These are phyloP conservation scores for Busseola fusca DNA, from an alignment of 2,888 invertebrate genomes.

Conservation along the genomic window DNA sequence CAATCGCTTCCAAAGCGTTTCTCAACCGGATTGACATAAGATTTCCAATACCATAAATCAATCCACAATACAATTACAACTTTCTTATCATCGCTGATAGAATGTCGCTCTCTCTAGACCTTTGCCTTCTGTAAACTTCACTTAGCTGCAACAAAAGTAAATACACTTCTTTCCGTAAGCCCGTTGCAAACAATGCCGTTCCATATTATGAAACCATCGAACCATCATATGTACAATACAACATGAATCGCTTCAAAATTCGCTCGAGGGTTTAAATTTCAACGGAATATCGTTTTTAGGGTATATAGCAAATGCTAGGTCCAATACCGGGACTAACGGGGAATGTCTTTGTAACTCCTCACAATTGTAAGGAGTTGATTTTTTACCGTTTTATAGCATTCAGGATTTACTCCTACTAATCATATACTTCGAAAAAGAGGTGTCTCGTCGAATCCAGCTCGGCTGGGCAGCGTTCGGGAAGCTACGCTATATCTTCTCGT, in stretches of 20 bases:
- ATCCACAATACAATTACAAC: not conserved
- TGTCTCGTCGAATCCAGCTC: too few relatives aligned
- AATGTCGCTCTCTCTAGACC: not conserved
- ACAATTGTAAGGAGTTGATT: too few relatives aligned
- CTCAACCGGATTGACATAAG: not conserved
- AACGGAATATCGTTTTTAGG: not conserved
- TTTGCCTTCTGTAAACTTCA: not conserved
- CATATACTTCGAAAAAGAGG: too few relatives aligned
- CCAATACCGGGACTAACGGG: too few relatives aligned
- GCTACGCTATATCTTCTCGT: too few relatives aligned
- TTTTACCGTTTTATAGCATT: not conserved
- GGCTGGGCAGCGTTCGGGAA: too few relatives aligned
- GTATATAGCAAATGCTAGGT: too few relatives aligned
- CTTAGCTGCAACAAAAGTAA: not conserved
- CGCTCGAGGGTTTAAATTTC: not conserved
- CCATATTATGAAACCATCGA: not conserved
- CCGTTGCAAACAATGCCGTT: not conserved
- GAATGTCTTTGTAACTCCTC: too few relatives aligned
- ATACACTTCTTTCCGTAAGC: not conserved
- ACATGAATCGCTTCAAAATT: not conserved
- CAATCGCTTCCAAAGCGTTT: not conserved
- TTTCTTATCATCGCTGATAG: not conserved
- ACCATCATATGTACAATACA: not conserved
- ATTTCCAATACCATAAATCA: not conserved
- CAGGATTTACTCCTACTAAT: not conserved